Evolutionary conservation across 1,140 invertebrate genomes (phyloP), one percentile per base, ranked within the genome.

Genomic region (Cotesia typhae): DNA sequence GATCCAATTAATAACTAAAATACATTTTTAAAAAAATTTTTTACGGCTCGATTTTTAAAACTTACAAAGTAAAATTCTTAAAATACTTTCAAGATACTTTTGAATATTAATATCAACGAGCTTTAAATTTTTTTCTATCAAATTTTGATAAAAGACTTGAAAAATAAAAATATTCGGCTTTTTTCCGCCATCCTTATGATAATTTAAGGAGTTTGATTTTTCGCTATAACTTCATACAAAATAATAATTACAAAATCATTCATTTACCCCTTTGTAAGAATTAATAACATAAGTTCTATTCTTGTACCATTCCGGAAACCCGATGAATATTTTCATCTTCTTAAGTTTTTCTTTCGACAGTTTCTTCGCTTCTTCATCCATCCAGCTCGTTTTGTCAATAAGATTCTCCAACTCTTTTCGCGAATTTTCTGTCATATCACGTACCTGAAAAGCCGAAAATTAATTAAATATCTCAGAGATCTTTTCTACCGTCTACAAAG

Each of bases 271-370:
- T 63, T 75, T 75, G 65, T 75, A 75, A 17, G 28, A 35, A 60
- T 71, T 71, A 1, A 64, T 68, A 28, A 75, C 64, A 59, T 36
- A 17, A 7, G 61, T 75, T 51, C 61, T 67, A 41, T 75, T 70
- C 17, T 57, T 73, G 51, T 73, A 75, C 74, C 74, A 75, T 17
- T 67, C 68, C 7, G 92, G 91, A 79, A 90, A 93, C 20, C 91
- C 92, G 75, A 94, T 90, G 75, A 91, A 89, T 65, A 89, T 85
- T 28, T 83, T 84, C 81, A 93, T 91, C 35, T 83, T 74, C n/a
- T 85, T 74, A 7, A 87, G 87, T 84, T 94, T 93, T 52, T 90
- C 85, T 73, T 83, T 81, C 1, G 91, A 90, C 2, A 87, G 85
- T 6, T 74, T 52, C 79, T 88, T 88, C 0, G 92, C 92, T 12